Percentiles rank a stretch among this genome's conserved stretches.
phyloP scores from a whole-genome alignment of 30 jellyfish, hydroid and myxozoan species.

The Phacellophora camtschatica region DNA sequence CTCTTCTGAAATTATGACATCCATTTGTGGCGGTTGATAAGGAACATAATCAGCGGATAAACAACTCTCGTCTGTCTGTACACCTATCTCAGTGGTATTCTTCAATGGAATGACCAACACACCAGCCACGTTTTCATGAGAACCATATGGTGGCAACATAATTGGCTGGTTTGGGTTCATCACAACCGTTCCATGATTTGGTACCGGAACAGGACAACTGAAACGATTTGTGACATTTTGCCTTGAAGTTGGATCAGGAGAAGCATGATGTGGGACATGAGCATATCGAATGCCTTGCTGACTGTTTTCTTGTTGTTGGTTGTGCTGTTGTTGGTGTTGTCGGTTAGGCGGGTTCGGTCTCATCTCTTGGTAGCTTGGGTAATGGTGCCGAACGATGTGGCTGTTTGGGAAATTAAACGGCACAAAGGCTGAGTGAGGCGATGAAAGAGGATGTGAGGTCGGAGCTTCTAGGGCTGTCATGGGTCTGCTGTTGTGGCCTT shows the following conservation, averaged over 20 bases:
- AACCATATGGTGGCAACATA: constrained; percentile 44
- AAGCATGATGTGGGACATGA: constrained; percentile 3
- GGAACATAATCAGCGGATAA: constrained; percentile 31
- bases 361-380: constrained; percentile 52
- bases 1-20: background rate
- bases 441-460: background rate
- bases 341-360: background rate
- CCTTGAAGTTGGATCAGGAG: constrained; percentile 4
- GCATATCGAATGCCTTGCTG: background rate
- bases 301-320: background rate
- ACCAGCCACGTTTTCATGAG: constrained; percentile 68
- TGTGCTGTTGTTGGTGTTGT: background rate
- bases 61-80: constrained; percentile 85
- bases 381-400: constrained; percentile 21
- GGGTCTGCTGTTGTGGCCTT: background rate
- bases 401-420: constrained; percentile 13
- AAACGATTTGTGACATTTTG: background rate
- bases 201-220: constrained; percentile 53
- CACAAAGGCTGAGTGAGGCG: constrained; percentile 42
- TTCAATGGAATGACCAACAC: constrained; percentile 76
- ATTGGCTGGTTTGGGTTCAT: constrained; percentile 62
- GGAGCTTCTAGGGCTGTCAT: background rate
- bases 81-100: constrained; percentile 58
- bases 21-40: constrained; percentile 31
- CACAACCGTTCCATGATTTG: constrained; percentile 53